Evolutionary conservation across 2,113 vertebrate genomes (phyloP).

Genomic region (Galbula dea): DNA sequence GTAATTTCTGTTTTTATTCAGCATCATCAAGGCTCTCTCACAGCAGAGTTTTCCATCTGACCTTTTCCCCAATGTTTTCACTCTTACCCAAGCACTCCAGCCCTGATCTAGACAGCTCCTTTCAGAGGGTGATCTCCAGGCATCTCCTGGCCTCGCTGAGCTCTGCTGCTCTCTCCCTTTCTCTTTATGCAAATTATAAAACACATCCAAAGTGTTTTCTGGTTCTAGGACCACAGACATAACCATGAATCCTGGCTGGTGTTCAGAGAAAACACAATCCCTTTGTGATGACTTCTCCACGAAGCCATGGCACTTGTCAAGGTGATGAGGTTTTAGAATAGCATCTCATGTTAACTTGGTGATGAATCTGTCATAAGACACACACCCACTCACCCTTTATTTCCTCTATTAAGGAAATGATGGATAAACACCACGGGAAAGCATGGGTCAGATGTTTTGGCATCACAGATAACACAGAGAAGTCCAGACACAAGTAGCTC

Average conservation of each 20-base stretch:
- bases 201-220: background rate
- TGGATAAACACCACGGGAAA: background rate
- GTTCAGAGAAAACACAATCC: background rate
- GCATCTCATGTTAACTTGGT: background rate
- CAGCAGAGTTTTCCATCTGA: background rate
- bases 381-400: background rate
- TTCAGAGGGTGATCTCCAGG: too few relatives aligned
- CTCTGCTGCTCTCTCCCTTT: background rate
- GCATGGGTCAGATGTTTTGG: background rate
- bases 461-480: background rate
- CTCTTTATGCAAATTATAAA: background rate
- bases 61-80: too few relatives aligned
- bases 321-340: slow-evolving; percentile 28
- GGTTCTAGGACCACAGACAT: background rate
- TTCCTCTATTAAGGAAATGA: background rate
- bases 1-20: background rate
- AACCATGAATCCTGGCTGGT: background rate
- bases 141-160: too few relatives aligned
- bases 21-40: background rate
- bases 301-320: background rate
- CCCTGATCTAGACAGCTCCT: too few relatives aligned
- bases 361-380: background rate
- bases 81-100: too few relatives aligned
- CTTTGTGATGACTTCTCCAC: background rate
- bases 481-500: background rate